A percentile compares a stretch with the other conserved stretches of the same genome.
phyloP scores from a whole-genome alignment of 2,888 invertebrate species.

The Molanna angustata region DNA sequence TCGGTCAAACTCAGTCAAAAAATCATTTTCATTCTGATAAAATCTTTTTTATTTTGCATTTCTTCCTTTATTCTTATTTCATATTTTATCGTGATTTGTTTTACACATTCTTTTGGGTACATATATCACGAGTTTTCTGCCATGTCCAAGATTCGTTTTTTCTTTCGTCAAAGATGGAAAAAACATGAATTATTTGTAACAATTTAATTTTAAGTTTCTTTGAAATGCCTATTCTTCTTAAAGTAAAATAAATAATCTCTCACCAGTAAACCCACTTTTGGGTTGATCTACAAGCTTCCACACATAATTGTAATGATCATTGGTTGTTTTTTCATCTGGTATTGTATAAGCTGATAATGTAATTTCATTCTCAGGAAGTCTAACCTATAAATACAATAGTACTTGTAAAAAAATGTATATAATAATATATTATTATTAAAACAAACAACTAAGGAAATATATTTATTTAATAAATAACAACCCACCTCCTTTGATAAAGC shows the following conservation, averaged over 20 bases:
- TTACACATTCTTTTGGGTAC: no score
- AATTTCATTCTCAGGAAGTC: slow-evolving; percentile 80
- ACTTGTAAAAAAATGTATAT: background rate
- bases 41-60: no score
- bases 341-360: slow-evolving; percentile 79
- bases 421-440: background rate
- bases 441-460: background rate
- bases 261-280: slow-evolving; percentile 64
- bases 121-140: no score
- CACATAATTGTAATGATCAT: slow-evolving; percentile 78
- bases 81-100: no score
- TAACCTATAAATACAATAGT: slow-evolving; percentile 33
- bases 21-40: no score
- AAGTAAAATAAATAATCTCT: no score
- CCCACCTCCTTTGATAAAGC: slow-evolving; percentile 74
- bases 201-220: background rate
- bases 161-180: no score
- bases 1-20: no score
- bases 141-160: no score
- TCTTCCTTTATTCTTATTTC: no score
- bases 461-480: background rate
- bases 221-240: background rate
- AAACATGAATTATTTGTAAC: no score
- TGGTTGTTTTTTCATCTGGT: slow-evolving; percentile 69
- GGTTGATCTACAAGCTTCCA: slow-evolving; percentile 88